Conservation (phyloP, 2,797 vertebrate genomes). For the Tragopan temminckii region DNA sequence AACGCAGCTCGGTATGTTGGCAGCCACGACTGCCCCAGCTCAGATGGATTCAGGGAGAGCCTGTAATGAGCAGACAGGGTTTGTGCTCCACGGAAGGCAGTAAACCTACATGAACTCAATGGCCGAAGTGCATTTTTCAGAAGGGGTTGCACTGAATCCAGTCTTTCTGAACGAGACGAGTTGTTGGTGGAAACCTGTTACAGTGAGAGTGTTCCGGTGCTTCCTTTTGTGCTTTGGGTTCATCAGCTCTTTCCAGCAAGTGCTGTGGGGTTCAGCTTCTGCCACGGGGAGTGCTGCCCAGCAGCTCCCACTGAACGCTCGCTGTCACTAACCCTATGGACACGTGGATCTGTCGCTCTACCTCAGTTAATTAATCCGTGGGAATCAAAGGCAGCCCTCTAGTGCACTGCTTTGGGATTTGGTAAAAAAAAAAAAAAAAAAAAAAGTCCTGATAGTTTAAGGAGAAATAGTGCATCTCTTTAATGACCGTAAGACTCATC, state of each 20-base stretch:
- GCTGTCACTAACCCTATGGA: neutral
- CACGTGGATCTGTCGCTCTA: neutral
- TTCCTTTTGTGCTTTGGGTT: neutral
- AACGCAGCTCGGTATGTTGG: fast-evolving
- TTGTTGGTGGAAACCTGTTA: neutral
- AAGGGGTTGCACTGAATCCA: neutral
- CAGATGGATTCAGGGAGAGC: fast-evolving
- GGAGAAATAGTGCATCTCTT: neutral
- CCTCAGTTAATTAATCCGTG: neutral
- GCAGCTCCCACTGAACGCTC: neutral
- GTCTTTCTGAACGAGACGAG: neutral
- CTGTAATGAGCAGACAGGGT: fast-evolving
- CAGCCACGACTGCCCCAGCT: neutral
- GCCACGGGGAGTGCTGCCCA: neutral
- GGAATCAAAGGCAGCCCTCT: neutral
- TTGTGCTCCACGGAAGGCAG: neutral
- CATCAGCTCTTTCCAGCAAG: neutral
- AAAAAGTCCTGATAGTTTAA: neutral
- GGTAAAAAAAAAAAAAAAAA: too few species aligned
- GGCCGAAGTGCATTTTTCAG: fast-evolving
- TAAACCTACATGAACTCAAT: fast-evolving
- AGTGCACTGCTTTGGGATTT: fast-evolving
- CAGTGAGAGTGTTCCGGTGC: neutral
- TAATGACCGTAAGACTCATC: neutral
- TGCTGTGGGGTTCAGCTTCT: neutral